Conservation (phyloP, 2,888 invertebrate genomes). For the Drosophila nr. medialis region DNA sequence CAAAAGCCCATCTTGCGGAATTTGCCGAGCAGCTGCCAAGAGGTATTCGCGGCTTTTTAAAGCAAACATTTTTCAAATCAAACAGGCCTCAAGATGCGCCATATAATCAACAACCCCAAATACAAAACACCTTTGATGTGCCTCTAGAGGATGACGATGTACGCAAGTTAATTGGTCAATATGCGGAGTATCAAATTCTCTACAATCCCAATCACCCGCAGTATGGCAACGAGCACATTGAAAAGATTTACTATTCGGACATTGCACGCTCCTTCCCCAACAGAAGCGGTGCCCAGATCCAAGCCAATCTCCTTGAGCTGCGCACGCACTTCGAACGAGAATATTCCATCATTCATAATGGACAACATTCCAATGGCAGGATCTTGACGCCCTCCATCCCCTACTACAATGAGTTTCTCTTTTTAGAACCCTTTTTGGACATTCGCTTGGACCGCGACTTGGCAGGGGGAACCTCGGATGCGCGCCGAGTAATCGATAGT, state of each 20-base stretch:
- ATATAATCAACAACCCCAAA: not conserved
- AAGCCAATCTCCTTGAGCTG: slow-evolving; percentile 31
- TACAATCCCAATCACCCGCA: slow-evolving; percentile 48
- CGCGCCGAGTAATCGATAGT: not conserved
- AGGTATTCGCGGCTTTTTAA: slow-evolving; percentile 28
- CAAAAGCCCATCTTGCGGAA: too few relatives aligned
- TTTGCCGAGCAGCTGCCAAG: not conserved
- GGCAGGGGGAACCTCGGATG: not conserved
- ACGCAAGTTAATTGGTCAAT: slow-evolving; percentile 48
- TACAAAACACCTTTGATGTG: not conserved
- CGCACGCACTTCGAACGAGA: slow-evolving; percentile 51
- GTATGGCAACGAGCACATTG: slow-evolving; percentile 45
- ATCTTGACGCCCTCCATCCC: slow-evolving; percentile 37
- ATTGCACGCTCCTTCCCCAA: slow-evolving; percentile 44
- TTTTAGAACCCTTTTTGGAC: slow-evolving; percentile 49
- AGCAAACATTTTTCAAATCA: not conserved
- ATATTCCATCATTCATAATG: slow-evolving; percentile 42
- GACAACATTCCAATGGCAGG: slow-evolving; percentile 10
- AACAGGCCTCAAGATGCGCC: slow-evolving; percentile 2
- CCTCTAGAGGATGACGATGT: slow-evolving; percentile 30
- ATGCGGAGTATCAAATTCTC: slow-evolving; percentile 42
- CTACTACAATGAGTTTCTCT: slow-evolving; percentile 61
- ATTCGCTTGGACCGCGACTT: too few relatives aligned
- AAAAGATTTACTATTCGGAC: slow-evolving; percentile 47
- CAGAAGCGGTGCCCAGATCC: slow-evolving; percentile 23